phyloP scores from a whole-genome alignment of 2,113 vertebrate genomes.

The Fukomys damarensis region DNA sequence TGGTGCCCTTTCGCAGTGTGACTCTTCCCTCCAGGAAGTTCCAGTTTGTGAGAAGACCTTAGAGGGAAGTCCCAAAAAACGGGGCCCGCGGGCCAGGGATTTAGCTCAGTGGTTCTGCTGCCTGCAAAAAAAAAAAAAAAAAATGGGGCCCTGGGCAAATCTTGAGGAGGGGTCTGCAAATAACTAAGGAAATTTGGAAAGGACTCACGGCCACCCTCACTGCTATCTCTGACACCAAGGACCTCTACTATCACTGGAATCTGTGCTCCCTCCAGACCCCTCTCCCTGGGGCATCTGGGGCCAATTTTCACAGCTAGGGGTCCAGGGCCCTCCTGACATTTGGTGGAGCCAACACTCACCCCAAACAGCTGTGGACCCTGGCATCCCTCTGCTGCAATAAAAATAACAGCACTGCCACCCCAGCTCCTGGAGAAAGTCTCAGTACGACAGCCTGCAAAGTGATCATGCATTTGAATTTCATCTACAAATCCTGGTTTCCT shows the following conservation, averaged over 20 bases:
- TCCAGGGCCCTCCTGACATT: neutral
- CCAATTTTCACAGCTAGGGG: neutral
- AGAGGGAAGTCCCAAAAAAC: neutral
- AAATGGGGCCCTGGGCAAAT: neutral
- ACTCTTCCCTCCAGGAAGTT: neutral
- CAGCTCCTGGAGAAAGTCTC: slow-evolving; percentile 76
- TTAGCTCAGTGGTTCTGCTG: too few relatives aligned
- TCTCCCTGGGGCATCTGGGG: neutral
- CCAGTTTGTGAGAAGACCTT: neutral
- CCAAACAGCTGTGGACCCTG: slow-evolving; percentile 35
- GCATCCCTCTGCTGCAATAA: neutral
- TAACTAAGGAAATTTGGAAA: neutral
- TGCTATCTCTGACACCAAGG: neutral
- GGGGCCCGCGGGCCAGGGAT: too few relatives aligned
- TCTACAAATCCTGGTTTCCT: slow-evolving; percentile 71
- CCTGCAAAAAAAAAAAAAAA: too few relatives aligned
- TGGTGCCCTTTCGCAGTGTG: too few relatives aligned
- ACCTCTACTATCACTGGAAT: neutral
- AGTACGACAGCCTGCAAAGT: slow-evolving; percentile 73
- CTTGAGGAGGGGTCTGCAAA: neutral
- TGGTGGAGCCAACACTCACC: neutral
- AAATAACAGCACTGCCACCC: slow-evolving; percentile 63
- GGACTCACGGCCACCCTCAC: accelerated
- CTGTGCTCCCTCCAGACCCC: neutral
- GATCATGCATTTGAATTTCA: slow-evolving; percentile 82